Evolutionary conservation across 2,797 vertebrate genomes (phyloP), one percentile per base, ranked within the genome.

Genomic region (Microcaecilia unicolor): DNA sequence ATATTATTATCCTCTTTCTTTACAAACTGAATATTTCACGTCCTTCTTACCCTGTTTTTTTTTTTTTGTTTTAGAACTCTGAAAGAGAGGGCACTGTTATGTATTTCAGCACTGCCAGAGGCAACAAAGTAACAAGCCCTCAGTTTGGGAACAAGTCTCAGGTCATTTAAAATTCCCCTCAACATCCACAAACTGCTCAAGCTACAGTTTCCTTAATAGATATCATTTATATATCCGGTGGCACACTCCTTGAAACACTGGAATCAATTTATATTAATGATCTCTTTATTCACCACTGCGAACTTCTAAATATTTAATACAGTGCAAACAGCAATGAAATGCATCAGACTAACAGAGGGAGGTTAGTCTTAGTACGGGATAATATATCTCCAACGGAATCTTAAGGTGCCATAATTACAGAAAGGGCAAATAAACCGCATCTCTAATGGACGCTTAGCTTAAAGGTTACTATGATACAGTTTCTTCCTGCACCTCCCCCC

Each of bases 251-350:
- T 10, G 48, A 44, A 61, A 59, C 41, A 25, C 15, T 41, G 57
- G 51, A 61, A 58, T 63, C 57, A 11, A 43, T 66, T 60, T 48
- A 56, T 44, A 33, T 62, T 42, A 62, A 50, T 50, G 43, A 48
- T 32, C 44, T 31, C 54, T 70, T 57, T 64, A 46, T 54, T 60
- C 64, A 36, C 21, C 44, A 34, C 59, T 43, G 64, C 64, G 63
- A 74, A 69, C 55, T 44, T 58, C 38, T 60, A 44, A 64, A 69
- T 74, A 70, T 69, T 69, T 62, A 49, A 75, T 50, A 35, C 15
- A 2, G 30, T 4, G 50, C 54, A 51, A 67, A 44, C n/a, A 19
- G 49, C 42, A 10, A 24, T 20, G 41, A 37, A 50, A 32, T 25
- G 44, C 37, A 9, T 25, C 41, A 21, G 44, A 41, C 44, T 9